Evolutionary conservation across 2,797 vertebrate genomes (phyloP), one percentile per base, ranked within the genome.

Genomic region (Trachops cirrhosus): DNA sequence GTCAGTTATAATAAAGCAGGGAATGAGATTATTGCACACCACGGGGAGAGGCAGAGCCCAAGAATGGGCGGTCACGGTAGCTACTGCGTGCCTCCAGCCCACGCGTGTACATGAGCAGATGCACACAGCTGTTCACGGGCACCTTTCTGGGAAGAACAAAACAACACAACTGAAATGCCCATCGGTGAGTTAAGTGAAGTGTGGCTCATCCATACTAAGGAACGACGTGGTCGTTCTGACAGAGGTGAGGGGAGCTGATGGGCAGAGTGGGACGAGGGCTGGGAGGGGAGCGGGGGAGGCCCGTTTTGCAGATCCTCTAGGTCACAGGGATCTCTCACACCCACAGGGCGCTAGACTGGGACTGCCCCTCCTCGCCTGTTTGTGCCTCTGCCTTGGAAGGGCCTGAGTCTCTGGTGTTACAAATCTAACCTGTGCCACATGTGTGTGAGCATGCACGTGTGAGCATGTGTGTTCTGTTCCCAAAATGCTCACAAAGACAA

Each of bases 381-480:
- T 26, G n/a, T 70, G 21, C 4, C 22, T 89, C 19, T 79, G 11
- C 10, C 44, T 84, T 57, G 10, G 29, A 89, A 92, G 34, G 37
- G 10, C 16, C 37, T 54, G 19, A 44, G 2, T 22, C 32, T 71
- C 0, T 0, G 5, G 24, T 14, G 14, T 6, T 5, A 32, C n/a
- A 52, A 75, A 44, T 14, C n/a, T 85, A 26, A 80, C 22, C 1
- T 11, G 44, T 9, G 5, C 7, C 6, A 3, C 52, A 9, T 73
- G 9, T 64, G 5, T 19, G 29, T 86, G 41, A 32, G 32, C 15
- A 39, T 18, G 34, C 34, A 39, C 14, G 0, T 39, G 77, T 41
- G 78, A 34, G 41, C 37, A 6, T 54, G 57, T 59, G 57, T 59
- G 57, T 39, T 37, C 29, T 50, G 1, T 50, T 92, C 73, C 18